Evolutionary conservation across 92 coral and sea anemone genomes (phyloP).

Genomic region (Zoanthus sociatus): DNA sequence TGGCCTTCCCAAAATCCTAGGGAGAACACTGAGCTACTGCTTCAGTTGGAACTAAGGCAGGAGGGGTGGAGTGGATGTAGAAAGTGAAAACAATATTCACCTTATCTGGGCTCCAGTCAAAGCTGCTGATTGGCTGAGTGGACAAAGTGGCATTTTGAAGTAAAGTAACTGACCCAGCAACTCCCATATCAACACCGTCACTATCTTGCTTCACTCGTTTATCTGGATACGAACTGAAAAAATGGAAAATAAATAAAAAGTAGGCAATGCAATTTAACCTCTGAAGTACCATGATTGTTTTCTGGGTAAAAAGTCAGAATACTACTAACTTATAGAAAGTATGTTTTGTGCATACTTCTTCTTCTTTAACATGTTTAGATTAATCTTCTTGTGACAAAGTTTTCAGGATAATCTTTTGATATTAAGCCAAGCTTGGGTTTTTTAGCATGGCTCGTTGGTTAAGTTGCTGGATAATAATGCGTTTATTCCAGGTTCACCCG

Average conservation of each 20-base stretch:
- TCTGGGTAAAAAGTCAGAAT: too few species aligned
- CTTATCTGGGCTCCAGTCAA: conserved; percentile 99
- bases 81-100: conserved; percentile 40
- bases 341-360: too few species aligned
- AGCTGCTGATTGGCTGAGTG: conserved; percentile 89
- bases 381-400: too few species aligned
- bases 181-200: conserved; percentile 90
- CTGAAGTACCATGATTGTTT: not conserved
- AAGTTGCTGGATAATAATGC: too few species aligned
- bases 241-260: not conserved
- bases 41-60: not conserved
- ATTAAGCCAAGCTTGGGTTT: too few species aligned
- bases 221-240: conserved; percentile 90
- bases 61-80: not conserved
- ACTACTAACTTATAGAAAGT: too few species aligned
- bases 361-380: too few species aligned
- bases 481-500: not conserved
- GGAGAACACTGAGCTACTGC: not conserved
- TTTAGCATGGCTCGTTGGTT: too few species aligned
- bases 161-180: conserved; percentile 86
- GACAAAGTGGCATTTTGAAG: conserved; percentile 94
- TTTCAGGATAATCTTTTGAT: too few species aligned
- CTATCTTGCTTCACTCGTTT: conserved; percentile 89
- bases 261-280: not conserved
- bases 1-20: too few species aligned